Conservation (phyloP, 2,888 invertebrate species). For the Trichogramma dendrolimi region DNA sequence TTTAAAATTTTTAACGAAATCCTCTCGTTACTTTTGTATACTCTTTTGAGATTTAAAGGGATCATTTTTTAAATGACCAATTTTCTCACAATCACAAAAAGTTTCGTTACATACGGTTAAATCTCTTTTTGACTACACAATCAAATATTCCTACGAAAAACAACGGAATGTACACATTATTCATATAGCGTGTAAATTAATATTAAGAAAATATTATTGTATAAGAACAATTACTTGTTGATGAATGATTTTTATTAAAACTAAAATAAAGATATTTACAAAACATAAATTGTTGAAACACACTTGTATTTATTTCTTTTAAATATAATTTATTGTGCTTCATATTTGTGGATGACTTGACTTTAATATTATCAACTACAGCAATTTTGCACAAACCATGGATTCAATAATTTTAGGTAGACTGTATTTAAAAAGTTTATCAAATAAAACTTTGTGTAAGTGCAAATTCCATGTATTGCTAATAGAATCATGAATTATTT, state of each 20-base stretch:
- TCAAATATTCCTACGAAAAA: conserved; percentile 26
- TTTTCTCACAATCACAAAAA: conserved; percentile 52
- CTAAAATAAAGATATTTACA: conserved; percentile 54
- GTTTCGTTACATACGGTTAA: conserved; percentile 15
- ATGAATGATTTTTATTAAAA: conserved; percentile 54
- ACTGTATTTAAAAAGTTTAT: no score
- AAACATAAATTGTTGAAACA: conserved; percentile 35
- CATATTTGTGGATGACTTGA: no score
- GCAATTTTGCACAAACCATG: no score
- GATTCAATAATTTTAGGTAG: no score
- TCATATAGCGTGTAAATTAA: conserved; percentile 41
- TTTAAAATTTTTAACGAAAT: conserved; percentile 30
- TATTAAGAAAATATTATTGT: conserved; percentile 48
- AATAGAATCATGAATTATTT: no score
- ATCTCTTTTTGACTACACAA: conserved; percentile 19
- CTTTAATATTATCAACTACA: no score
- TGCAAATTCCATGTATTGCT: no score
- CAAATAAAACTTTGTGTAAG: no score
- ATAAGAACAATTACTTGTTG: conserved; percentile 53
- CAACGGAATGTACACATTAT: conserved; percentile 32
- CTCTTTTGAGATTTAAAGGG: conserved; percentile 24
- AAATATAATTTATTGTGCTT: no score
- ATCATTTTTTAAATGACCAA: conserved; percentile 45
- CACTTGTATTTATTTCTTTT: no score
- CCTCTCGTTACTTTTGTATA: conserved; percentile 32